Evolutionary conservation across 1,140 invertebrate genomes (phyloP).

Genomic region (Megalopta genalis): DNA sequence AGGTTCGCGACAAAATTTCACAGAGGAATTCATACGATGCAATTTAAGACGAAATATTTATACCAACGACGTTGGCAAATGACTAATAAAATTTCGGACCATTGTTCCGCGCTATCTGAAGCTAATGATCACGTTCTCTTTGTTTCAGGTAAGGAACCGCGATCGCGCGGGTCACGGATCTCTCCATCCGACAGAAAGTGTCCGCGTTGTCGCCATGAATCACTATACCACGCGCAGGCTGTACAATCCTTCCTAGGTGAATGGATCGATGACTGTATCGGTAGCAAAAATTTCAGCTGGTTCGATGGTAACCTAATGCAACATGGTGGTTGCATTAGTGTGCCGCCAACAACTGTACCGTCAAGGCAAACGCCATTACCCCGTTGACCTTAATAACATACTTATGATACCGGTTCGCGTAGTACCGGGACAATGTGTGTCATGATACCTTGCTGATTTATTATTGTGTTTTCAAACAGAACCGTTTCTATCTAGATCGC

Average conservation of each 20-base stretch:
- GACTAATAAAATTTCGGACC: too few relatives aligned
- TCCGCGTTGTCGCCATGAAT: not conserved
- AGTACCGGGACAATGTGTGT: conserved; percentile 13
- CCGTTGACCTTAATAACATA: conserved; percentile 56
- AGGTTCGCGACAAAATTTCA: too few relatives aligned
- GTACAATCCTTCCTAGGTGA: conserved; percentile 5
- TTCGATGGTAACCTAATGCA: conserved; percentile 15
- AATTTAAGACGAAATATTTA: too few relatives aligned
- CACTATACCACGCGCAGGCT: not conserved
- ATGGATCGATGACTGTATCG: conserved; percentile 35
- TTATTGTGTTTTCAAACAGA: not conserved
- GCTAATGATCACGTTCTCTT: not conserved
- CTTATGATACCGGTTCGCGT: conserved; percentile 33
- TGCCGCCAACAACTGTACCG: conserved; percentile 37
- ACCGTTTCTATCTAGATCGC: conserved; percentile 1
- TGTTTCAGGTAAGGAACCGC: conserved; percentile 53
- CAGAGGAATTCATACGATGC: too few relatives aligned
- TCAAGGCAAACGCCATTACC: conserved; percentile 54
- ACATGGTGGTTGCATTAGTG: conserved; percentile 32
- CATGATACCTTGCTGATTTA: conserved; percentile 29
- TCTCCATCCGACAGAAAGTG: not conserved
- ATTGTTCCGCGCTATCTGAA: too few relatives aligned
- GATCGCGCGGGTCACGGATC: not conserved
- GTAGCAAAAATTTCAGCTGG: conserved; percentile 41
- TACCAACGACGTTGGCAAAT: too few relatives aligned